Evolutionary conservation across 2,888 invertebrate species (phyloP), one percentile per base, ranked within the genome.

Genomic region (Corbicula japonica): DNA sequence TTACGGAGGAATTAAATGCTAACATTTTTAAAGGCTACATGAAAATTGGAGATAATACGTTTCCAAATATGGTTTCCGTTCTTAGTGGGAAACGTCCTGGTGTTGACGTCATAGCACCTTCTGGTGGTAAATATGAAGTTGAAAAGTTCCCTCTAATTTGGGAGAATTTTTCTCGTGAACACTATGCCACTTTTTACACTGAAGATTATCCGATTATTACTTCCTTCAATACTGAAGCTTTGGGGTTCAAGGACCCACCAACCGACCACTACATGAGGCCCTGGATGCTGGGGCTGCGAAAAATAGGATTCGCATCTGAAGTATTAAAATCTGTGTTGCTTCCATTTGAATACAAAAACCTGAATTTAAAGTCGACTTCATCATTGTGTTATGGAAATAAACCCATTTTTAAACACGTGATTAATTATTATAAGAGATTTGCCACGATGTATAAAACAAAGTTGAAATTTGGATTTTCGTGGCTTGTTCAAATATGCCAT

Each of bases 401-500:
- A 41, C 83, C 86, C 26, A 95, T 96, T 56, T 97, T 97, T 91
- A 93, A 86, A 2, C 77, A 93, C 88, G 82, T 89, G 63, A 73
- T 93, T n/a, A 83, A 90, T 68, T 94, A 93, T 84, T 87, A 95
- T 0, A 93, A 94, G 84, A 93, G 95, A 52, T 94, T 95, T 86
- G 94, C 95, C 85, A 92, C 94, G 8, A 95, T 95, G 18, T 96
- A 97, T 90, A 94, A 94, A 58, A 94, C 95, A 52, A 95, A 95
- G 70, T 96, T 97, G 0, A 96, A 96, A 86, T 98, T 98, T 93
- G 94, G 95, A 5, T 97, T 98, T 91, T 96, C 96, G 8, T 98
- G 98, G 94, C 96, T 98, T 87, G 96, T 96, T 0, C 97, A 97
- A 89, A 95, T 98, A 18, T 97, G 97, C 0, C 98, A 99, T 89